A percentile compares a stretch with the other conserved stretches of the same genome.
Conservation (phyloP, 1,140 invertebrate genomes). For the Elysia chlorotica region DNA sequence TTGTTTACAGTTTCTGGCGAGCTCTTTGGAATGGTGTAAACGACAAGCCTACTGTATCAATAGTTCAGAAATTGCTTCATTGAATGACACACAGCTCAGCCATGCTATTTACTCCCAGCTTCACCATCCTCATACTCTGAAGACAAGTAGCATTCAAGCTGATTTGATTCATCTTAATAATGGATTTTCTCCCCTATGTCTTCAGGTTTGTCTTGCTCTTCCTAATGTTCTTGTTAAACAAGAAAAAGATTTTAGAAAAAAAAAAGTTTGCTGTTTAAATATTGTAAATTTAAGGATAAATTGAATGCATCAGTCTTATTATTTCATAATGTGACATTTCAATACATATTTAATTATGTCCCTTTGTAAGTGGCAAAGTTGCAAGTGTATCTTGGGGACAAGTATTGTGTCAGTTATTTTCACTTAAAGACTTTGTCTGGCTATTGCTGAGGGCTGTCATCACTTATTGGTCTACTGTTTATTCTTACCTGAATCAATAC, state of each 20-base stretch:
- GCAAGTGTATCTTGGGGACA: no score
- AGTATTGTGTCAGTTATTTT: no score
- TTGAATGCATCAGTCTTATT: no score
- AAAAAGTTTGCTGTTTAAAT: not conserved
- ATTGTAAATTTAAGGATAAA: not conserved
- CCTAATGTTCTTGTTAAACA: not conserved
- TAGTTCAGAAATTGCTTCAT: not conserved
- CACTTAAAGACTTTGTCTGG: no score
- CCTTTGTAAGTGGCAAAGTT: no score
- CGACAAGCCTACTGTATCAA: constrained; percentile 1
- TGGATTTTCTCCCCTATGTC: constrained; percentile 14
- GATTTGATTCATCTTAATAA: constrained; percentile 17
- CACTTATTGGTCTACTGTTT: no score
- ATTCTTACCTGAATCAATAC: no score
- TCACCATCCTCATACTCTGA: not conserved
- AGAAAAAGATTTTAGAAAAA: not conserved
- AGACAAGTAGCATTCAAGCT: not conserved
- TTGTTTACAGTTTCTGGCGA: not conserved
- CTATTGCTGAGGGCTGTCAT: no score
- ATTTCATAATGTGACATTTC: no score
- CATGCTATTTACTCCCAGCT: not conserved
- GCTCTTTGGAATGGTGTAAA: not conserved
- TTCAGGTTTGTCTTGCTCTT: not conserved
- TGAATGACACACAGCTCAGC: constrained; percentile 1
- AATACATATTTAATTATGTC: no score